Percentiles rank a stretch among this genome's conserved stretches.
These are phyloP conservation scores for Aegotheles bennettii DNA, from an alignment of 2,113 vertebrate genomes.

Conservation along the genomic window DNA sequence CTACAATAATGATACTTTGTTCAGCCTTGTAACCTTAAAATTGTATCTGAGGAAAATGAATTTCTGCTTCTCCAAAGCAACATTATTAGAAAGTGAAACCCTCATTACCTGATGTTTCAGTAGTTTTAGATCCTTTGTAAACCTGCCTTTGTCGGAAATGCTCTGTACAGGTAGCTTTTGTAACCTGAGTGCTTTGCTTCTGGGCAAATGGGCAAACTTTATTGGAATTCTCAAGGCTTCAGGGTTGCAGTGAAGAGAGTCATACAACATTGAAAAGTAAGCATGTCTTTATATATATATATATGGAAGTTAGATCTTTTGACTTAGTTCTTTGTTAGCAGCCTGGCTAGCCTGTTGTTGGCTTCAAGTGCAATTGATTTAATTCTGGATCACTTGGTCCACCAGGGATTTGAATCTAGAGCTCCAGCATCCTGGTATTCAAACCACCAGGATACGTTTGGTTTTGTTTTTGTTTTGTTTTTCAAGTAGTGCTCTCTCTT, in stretches of 20 bases:
- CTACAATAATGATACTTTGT: background rate
- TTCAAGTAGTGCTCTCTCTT: background rate
- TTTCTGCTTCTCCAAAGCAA: background rate
- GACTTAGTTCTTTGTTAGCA: background rate
- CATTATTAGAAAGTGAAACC: background rate
- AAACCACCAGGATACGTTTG: background rate
- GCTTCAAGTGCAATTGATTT: background rate
- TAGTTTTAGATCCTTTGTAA: background rate
- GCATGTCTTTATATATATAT: too few relatives aligned
- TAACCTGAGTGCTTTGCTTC: background rate
- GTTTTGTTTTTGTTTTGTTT: background rate
- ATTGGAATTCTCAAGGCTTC: background rate
- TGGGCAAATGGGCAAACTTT: background rate
- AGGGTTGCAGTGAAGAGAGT: background rate
- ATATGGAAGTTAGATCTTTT: background rate
- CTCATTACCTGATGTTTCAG: background rate
- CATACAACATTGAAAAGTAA: background rate
- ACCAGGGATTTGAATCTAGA: background rate
- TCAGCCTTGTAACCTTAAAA: background rate
- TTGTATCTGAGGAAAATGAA: background rate
- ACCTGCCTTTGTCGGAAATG: background rate
- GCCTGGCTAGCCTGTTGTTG: background rate
- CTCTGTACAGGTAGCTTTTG: background rate
- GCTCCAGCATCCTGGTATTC: background rate
- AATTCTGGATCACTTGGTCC: background rate